These are phyloP conservation scores for Ophiodon elongatus DNA, from an alignment of 2,113 vertebrate species.

Conservation along the genomic window DNA sequence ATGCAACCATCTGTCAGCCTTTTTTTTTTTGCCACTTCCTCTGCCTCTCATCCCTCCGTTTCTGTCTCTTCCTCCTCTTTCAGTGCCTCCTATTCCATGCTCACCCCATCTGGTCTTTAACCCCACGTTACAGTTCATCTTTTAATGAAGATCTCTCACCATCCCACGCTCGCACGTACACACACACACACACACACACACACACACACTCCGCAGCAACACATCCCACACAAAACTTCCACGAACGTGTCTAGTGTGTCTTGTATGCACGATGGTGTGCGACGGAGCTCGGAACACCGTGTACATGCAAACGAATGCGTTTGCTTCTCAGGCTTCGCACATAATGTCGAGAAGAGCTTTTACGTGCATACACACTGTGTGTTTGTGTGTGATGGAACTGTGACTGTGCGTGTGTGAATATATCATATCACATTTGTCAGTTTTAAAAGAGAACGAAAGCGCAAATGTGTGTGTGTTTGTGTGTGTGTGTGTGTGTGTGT, in stretches of 20 bases:
- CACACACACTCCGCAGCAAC: constrained; percentile 67
- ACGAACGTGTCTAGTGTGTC: constrained; percentile 23
- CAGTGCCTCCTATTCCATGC: constrained; percentile 60
- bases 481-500: not conserved
- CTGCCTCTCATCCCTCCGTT: constrained; percentile 40
- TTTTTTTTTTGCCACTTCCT: no score
- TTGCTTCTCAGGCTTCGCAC: constrained; percentile 6
- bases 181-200: constrained; percentile 39
- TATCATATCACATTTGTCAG: constrained; percentile 33
- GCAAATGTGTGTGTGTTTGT: constrained; percentile 31
- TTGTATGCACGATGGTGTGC: constrained; percentile 8
- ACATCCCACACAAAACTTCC: constrained; percentile 69
- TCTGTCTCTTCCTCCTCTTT: constrained; percentile 45
- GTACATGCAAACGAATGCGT: constrained; percentile 19
- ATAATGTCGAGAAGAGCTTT: not conserved
- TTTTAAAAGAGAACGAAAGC: constrained; percentile 30
- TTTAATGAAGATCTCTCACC: constrained; percentile 68
- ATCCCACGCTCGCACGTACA: constrained; percentile 59
- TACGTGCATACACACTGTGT: constrained; percentile 16
- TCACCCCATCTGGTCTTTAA: constrained; percentile 80
- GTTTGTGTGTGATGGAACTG: not conserved
- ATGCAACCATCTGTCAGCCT: constrained; percentile 65
- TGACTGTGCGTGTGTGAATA: not conserved
- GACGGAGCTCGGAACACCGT: constrained; percentile 19
- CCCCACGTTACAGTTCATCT: constrained; percentile 57